phyloP scores from a whole-genome alignment of 2,888 invertebrate genomes.

The Petrophora chlorosata region DNA sequence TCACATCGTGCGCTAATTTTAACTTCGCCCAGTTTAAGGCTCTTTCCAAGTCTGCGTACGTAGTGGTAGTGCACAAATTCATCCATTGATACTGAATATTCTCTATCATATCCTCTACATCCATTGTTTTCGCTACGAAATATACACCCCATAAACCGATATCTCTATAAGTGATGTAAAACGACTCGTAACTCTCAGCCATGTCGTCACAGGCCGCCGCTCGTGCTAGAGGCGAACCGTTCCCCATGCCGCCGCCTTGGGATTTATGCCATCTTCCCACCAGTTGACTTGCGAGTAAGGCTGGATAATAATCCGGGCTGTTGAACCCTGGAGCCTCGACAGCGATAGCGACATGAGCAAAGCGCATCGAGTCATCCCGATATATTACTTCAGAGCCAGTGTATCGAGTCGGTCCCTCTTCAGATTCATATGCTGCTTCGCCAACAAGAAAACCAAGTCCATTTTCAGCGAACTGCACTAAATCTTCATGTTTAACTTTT shows the following conservation, averaged over 20 bases:
- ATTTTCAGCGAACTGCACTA: constrained; percentile 82
- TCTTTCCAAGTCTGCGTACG: constrained; percentile 52
- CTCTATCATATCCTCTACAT: constrained; percentile 62
- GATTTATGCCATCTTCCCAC: constrained; percentile 69
- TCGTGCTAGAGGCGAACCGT: constrained; percentile 54
- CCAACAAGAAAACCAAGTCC: constrained; percentile 74
- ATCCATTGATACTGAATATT: constrained; percentile 68
- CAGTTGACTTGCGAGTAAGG: constrained; percentile 61
- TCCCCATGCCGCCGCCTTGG: constrained; percentile 52
- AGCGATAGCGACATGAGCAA: constrained; percentile 70
- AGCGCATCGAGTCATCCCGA: constrained; percentile 69
- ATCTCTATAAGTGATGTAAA: constrained; percentile 69
- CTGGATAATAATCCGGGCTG: constrained; percentile 55
- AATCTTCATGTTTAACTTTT: constrained; percentile 85
- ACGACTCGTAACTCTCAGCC: constrained; percentile 69
- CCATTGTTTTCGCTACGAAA: constrained; percentile 55
- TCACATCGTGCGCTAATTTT: constrained; percentile 48
- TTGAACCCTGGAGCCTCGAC: constrained; percentile 71
- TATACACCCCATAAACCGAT: constrained; percentile 79
- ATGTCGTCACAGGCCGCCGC: constrained; percentile 51
- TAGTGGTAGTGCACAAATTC: constrained; percentile 57
- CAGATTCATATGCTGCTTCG: constrained; percentile 27
- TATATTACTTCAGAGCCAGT: constrained; percentile 47
- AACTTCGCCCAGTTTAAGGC: constrained; percentile 58
- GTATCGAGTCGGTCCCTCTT: constrained; percentile 45